A percentile compares a stretch with the other conserved stretches of the same genome.
Evolutionary conservation across 2,113 vertebrate species (phyloP).

Genomic region (Egretta garzetta): DNA sequence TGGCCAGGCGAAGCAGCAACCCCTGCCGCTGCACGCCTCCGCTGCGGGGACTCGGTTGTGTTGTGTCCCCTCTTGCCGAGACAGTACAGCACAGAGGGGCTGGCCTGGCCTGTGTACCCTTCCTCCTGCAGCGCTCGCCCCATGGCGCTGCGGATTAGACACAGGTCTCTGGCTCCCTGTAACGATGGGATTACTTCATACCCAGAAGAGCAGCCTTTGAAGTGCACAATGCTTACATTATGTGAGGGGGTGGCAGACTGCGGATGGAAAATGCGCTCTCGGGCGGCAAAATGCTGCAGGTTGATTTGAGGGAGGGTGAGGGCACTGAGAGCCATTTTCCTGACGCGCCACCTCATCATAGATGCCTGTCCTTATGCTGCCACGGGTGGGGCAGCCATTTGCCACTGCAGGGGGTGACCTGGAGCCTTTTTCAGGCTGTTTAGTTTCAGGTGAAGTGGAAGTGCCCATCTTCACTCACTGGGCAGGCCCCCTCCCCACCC

Average conservation of each 20-base stretch:
- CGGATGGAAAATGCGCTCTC: background rate
- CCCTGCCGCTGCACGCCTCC: rapidly evolving
- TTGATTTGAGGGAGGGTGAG: background rate
- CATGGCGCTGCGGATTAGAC: background rate
- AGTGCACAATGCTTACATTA: background rate
- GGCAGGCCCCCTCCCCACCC: background rate
- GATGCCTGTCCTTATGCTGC: background rate
- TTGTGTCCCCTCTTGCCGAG: background rate
- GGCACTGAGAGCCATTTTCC: background rate
- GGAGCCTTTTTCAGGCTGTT: background rate
- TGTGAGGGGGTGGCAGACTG: background rate
- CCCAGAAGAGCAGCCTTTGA: background rate
- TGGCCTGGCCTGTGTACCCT: background rate
- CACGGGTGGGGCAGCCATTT: background rate
- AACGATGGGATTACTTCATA: background rate
- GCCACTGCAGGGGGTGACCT: background rate
- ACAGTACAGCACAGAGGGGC: rapidly evolving
- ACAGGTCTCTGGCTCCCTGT: background rate
- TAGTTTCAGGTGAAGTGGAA: background rate
- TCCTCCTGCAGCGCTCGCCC: background rate
- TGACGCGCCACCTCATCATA: rapidly evolving
- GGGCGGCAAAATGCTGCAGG: rapidly evolving
- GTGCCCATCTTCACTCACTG: background rate
- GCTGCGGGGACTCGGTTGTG: rapidly evolving
- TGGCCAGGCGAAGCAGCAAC: background rate